A percentile compares a stretch with the other conserved stretches of the same genome.
Conservation (phyloP, 1,140 invertebrate genomes). For the Acromyrmex charruanus region DNA sequence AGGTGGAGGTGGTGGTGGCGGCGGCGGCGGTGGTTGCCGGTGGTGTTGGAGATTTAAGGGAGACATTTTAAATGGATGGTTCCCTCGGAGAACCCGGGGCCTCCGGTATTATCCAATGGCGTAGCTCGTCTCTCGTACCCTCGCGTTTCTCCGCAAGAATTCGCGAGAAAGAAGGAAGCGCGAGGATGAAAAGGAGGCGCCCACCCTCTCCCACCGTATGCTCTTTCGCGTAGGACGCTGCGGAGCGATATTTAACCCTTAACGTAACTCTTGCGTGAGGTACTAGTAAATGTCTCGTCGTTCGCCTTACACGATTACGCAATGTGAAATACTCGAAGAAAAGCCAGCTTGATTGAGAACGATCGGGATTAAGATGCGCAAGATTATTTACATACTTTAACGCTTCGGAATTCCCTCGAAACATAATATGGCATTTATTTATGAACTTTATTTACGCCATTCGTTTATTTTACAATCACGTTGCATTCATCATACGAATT, state of each 20-base stretch:
- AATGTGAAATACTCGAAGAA: constrained; percentile 1
- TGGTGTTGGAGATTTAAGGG: constrained; percentile 80
- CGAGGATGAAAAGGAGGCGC: constrained; percentile 46
- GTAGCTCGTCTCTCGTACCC: constrained; percentile 68
- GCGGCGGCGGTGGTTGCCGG: constrained; percentile 72
- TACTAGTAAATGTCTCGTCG: constrained; percentile 18
- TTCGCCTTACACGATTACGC: constrained; percentile 19
- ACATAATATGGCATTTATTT: neutral
- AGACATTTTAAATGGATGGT: constrained; percentile 82
- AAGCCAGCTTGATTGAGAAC: neutral
- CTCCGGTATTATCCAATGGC: constrained; percentile 77
- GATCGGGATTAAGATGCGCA: neutral
- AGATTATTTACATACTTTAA: neutral
- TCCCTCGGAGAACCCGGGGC: constrained; percentile 72
- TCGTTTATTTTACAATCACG: neutral
- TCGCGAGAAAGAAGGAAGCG: constrained; percentile 67
- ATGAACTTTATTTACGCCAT: neutral
- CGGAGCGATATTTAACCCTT: constrained; percentile 50
- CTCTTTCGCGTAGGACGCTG: constrained; percentile 36
- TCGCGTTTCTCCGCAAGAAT: constrained; percentile 72
- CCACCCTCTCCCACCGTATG: constrained; percentile 12
- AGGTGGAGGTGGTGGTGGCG: constrained; percentile 51
- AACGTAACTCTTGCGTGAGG: constrained; percentile 15
- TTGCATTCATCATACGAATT: neutral
- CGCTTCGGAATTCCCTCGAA: neutral